Conservation (phyloP, 2,888 invertebrate genomes). For the Napeogenes inachia region DNA sequence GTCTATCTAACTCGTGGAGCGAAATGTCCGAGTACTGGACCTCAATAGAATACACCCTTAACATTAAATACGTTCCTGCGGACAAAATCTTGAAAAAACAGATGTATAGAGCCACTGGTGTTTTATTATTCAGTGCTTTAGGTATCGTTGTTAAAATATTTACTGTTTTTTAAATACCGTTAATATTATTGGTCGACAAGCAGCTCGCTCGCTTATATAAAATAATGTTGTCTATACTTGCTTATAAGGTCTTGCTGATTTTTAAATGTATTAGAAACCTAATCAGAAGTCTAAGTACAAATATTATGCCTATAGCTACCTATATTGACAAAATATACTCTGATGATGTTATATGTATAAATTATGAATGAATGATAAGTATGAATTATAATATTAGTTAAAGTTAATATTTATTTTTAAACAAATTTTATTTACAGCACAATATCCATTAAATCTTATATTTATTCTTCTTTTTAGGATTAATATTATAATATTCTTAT, state of each 20-base stretch:
- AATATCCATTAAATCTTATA: too few relatives aligned
- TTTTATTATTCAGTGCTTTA: conserved; percentile 39
- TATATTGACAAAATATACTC: too few relatives aligned
- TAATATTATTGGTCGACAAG: too few relatives aligned
- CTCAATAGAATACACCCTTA: conserved; percentile 40
- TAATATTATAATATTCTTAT: neutral
- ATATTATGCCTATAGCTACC: too few relatives aligned
- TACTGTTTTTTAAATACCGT: conserved; percentile 4
- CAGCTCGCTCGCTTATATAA: too few relatives aligned
- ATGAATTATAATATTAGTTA: too few relatives aligned
- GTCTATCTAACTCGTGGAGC: conserved; percentile 43
- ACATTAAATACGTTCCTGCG: conserved; percentile 36
- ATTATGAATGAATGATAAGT: too few relatives aligned
- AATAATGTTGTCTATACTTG: too few relatives aligned
- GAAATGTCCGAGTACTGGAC: conserved; percentile 43
- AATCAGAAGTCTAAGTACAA: too few relatives aligned
- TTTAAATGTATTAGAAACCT: too few relatives aligned
- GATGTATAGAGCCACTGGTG: conserved; percentile 37
- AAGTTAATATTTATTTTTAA: neutral
- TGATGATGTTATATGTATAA: too few relatives aligned
- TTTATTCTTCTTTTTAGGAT: neutral
- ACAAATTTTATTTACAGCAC: neutral
- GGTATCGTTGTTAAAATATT: conserved; percentile 23
- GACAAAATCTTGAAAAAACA: conserved; percentile 43
- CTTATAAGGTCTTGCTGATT: too few relatives aligned